Conservation (phyloP, 2,888 invertebrate genomes). For the Carabus problematicus region DNA sequence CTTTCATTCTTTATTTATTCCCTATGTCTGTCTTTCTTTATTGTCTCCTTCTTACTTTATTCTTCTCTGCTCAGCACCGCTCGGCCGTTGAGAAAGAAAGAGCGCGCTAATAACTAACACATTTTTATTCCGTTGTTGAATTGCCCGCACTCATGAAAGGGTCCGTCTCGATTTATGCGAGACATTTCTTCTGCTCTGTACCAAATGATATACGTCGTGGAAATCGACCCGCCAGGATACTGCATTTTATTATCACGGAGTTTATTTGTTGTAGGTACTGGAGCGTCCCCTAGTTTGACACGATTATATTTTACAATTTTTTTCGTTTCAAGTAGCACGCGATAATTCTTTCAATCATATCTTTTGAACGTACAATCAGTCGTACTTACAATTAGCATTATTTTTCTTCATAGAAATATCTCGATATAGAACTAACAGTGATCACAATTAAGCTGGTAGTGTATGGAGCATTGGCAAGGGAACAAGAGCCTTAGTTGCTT, state of each 20-base stretch:
- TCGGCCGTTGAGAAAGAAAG: conserved; percentile 14
- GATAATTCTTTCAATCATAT: too few relatives aligned
- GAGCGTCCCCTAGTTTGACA: too few relatives aligned
- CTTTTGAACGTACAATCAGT: too few relatives aligned
- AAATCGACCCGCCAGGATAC: conserved; percentile 22
- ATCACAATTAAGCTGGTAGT: too few relatives aligned
- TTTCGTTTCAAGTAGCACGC: too few relatives aligned
- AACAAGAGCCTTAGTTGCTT: not conserved
- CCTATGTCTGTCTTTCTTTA: conserved; percentile 5
- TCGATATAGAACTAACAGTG: too few relatives aligned
- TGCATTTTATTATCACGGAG: conserved; percentile 19
- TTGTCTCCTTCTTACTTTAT: conserved; percentile 1
- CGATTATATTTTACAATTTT: too few relatives aligned
- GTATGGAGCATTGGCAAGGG: not conserved
- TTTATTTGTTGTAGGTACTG: conserved; percentile 22
- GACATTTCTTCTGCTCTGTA: conserved; percentile 3
- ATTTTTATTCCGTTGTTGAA: conserved; percentile 37
- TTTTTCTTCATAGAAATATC: too few relatives aligned
- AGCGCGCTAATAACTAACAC: conserved; percentile 38
- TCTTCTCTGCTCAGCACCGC: not conserved
- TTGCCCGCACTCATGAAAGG: conserved; percentile 17
- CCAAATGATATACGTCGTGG: conserved; percentile 34
- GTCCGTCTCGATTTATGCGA: conserved; percentile 12
- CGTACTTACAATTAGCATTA: too few relatives aligned
- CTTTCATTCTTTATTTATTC: conserved; percentile 10